Evolutionary conservation across 2,888 invertebrate genomes (phyloP).

Genomic region (Lottia gigantea): DNA sequence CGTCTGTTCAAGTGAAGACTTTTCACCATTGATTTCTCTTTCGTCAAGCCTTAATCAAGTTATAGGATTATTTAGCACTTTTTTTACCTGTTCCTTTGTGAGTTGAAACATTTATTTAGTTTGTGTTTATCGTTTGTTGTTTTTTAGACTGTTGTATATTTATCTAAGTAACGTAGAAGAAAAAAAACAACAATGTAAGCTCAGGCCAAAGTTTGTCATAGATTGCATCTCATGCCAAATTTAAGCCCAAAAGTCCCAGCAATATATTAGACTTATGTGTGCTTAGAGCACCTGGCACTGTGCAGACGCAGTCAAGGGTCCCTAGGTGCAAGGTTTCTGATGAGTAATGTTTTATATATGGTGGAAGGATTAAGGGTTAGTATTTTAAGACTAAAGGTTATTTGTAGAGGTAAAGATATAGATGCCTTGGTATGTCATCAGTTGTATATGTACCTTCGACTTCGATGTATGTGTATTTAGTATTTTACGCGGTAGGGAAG

Average conservation of each 20-base stretch:
- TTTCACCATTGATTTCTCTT: too few species aligned
- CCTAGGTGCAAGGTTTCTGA: not conserved
- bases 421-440: not conserved
- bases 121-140: not conserved
- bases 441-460: conserved; percentile 12
- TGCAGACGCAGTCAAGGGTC: not conserved
- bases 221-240: too few species aligned
- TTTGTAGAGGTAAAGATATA: not conserved
- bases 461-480: conserved; percentile 22
- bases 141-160: not conserved
- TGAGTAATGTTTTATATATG: not conserved
- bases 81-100: not conserved
- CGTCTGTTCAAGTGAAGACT: too few species aligned
- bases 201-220: not conserved
- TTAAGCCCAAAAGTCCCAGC: not conserved
- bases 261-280: not conserved
- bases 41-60: not conserved
- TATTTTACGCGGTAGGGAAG: conserved; percentile 22
- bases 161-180: too few species aligned
- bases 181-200: conserved; percentile 5
- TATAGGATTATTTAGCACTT: not conserved
- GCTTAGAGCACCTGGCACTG: not conserved
- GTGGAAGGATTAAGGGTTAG: not conserved
- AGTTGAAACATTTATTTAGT: conserved; percentile 1
- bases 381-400: not conserved